phyloP scores from a whole-genome alignment of 2,888 invertebrate genomes.

The Diogma glabrata region DNA sequence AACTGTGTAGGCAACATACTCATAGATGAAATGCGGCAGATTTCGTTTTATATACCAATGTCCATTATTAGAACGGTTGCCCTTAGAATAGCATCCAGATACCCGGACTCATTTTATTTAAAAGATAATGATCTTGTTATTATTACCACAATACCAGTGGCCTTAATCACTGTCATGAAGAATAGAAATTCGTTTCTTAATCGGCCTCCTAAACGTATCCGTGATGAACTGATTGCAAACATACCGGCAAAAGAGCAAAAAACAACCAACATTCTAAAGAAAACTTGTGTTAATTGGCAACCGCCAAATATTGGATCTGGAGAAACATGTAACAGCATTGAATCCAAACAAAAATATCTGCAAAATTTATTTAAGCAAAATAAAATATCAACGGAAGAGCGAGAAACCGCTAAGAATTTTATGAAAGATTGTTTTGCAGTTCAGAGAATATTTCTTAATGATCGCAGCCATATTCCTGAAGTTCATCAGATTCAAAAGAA shows the following conservation, averaged over 20 bases:
- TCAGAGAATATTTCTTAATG: background rate
- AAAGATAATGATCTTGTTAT: background rate
- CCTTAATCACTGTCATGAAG: background rate
- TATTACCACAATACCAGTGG: background rate
- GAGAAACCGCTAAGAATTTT: background rate
- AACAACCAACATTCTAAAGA: background rate
- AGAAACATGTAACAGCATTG: background rate
- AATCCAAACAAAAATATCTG: background rate
- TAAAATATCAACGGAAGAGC: background rate
- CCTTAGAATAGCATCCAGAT: background rate
- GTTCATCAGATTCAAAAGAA: slow-evolving; percentile 1
- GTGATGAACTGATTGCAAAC: background rate
- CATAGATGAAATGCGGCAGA: too few relatives aligned
- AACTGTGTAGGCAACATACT: background rate
- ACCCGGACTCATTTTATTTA: background rate
- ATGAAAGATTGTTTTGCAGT: background rate
- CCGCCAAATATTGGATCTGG: background rate
- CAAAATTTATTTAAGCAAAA: background rate
- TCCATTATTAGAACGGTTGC: background rate
- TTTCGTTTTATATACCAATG: too few relatives aligned
- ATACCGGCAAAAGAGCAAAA: background rate
- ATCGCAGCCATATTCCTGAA: background rate
- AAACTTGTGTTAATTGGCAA: background rate
- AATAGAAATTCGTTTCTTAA: background rate
- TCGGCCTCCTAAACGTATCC: background rate